Evolutionary conservation across 2,888 invertebrate species (phyloP).

Genomic region (Tipula confusa): DNA sequence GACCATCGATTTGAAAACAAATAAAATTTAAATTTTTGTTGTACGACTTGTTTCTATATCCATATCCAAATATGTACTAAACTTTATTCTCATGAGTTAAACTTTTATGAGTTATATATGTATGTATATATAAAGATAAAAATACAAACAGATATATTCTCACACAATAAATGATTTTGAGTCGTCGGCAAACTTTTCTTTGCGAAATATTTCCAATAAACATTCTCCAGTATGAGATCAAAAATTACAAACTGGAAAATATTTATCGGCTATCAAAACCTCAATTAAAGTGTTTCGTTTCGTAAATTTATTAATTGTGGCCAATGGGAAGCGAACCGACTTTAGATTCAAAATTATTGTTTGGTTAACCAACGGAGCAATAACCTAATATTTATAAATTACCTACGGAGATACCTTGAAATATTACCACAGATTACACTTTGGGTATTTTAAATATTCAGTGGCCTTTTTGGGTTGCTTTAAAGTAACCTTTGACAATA

Average conservation of each 20-base stretch:
- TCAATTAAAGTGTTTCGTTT: neutral
- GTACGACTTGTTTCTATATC: neutral
- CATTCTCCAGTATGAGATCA: neutral
- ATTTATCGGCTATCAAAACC: neutral
- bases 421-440: no score
- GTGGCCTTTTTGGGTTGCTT: no score
- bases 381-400: no score
- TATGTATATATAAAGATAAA: no score
- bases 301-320: neutral
- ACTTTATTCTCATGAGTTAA: neutral
- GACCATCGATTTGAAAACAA: neutral
- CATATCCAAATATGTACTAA: neutral
- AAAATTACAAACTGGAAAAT: neutral
- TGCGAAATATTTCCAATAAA: conserved; percentile 3
- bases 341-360: neutral
- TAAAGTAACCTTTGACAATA: no score
- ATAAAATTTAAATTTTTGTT: neutral
- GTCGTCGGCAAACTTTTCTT: neutral
- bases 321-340: neutral
- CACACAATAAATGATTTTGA: neutral
- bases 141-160: no score
- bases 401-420: no score
- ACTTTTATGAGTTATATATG: neutral
- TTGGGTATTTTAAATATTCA: no score
- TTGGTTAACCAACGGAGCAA: no score